These are phyloP conservation scores for Neostethus bicornis DNA, from an alignment of 2,797 vertebrate genomes.

Conservation along the genomic window DNA sequence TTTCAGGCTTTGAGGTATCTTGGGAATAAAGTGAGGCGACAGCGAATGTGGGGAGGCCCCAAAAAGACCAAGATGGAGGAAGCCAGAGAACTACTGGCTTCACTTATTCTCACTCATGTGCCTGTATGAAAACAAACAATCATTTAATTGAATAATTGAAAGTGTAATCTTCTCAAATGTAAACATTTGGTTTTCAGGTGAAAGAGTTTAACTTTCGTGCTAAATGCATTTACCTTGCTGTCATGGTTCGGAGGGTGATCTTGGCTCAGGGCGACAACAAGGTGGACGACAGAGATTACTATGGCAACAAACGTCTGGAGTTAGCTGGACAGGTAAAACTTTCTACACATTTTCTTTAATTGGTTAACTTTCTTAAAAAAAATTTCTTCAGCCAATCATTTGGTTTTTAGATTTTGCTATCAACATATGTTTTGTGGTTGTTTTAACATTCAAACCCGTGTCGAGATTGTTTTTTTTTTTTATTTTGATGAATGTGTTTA, in stretches of 20 bases:
- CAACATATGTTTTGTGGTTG: background rate
- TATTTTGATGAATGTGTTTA: constrained; percentile 25
- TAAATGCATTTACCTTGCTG: constrained; percentile 97
- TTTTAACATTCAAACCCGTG: constrained; percentile 17
- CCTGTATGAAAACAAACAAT: constrained; percentile 82
- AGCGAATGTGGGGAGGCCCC: constrained; percentile 98
- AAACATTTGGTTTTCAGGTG: constrained; percentile 77
- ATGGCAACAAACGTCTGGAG: constrained; percentile 97
- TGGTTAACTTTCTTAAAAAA: constrained; percentile 14
- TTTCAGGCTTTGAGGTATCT: constrained; percentile 92
- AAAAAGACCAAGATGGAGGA: constrained; percentile 99
- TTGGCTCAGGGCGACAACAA: constrained; percentile 96
- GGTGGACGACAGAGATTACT: constrained; percentile 98
- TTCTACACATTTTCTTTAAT: background rate
- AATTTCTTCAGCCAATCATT: background rate
- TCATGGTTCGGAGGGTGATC: constrained; percentile 98
- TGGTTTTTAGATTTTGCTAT: constrained; percentile 1
- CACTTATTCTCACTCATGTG: constrained; percentile 94
- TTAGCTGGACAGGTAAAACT: constrained; percentile 92
- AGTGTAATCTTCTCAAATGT: background rate
- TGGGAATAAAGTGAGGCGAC: constrained; percentile 95
- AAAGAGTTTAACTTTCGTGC: constrained; percentile 98
- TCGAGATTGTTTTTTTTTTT: constrained; percentile 14
- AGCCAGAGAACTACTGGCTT: constrained; percentile 93
- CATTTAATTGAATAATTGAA: no score